Percentiles rank a stretch among this genome's conserved stretches.
Evolutionary conservation across 2,113 vertebrate genomes (phyloP).

Genomic region (Pachypanchax playfairii): DNA sequence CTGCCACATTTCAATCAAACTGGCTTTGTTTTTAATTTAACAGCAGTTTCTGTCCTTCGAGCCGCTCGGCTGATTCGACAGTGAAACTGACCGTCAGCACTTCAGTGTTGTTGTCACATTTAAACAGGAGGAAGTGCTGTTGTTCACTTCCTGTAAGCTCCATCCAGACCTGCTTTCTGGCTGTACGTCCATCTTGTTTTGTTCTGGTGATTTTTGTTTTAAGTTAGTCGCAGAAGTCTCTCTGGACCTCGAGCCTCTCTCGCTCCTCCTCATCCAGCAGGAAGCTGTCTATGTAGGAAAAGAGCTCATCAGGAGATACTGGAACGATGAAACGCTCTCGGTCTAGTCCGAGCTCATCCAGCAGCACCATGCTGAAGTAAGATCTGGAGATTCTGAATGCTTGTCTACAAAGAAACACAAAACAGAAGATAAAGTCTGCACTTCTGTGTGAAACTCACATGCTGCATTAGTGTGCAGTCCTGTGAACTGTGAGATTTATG

Average conservation of each 20-base stretch:
- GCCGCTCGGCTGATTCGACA: constrained; percentile 1
- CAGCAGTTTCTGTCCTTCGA: not conserved
- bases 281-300: constrained; percentile 88
- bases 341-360: constrained; percentile 88
- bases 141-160: constrained; percentile 6
- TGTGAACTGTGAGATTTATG: constrained; percentile 16
- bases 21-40: not conserved
- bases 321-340: constrained; percentile 89
- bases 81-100: constrained; percentile 4
- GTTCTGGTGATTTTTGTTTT: constrained; percentile 30
- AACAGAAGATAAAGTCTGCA: not conserved
- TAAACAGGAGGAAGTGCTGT: constrained; percentile 3
- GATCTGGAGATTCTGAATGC: constrained; percentile 84
- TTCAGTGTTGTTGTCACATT: constrained; percentile 61
- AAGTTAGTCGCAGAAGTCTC: constrained; percentile 87
- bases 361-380: constrained; percentile 90
- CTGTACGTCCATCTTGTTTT: constrained; percentile 21
- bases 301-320: constrained; percentile 86
- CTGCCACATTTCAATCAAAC: too few relatives aligned
- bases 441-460: not conserved
- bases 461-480: not conserved
- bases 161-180: constrained; percentile 11
- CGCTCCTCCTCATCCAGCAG: constrained; percentile 85
- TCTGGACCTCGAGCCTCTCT: constrained; percentile 71
- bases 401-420: constrained; percentile 77